Evolutionary conservation across 2,797 vertebrate species (phyloP), one percentile per base, ranked within the genome.

Genomic region (Eulemur rubriventer): DNA sequence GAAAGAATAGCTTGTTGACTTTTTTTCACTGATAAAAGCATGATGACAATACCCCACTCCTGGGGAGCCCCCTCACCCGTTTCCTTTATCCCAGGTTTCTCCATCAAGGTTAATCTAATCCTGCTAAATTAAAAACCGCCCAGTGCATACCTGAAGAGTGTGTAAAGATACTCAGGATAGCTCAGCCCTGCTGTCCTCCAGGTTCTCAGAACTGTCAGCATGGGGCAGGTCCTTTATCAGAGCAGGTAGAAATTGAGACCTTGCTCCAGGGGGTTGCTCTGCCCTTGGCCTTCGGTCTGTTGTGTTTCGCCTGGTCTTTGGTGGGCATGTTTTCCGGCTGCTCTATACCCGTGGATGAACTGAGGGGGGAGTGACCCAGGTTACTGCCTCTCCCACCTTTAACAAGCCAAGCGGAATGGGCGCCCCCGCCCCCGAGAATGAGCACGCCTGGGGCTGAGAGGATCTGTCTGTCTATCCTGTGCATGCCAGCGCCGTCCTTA

Each of bases 1-100:
- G 72, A 84, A 22, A 91, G 97, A 97, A 98, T 35, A 95, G 96
- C 96, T 97, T 96, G 95, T 96, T 95, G 98, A 95, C 94, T 94
- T 28, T 63, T 97, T 97, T 96, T 81, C 67, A 96, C 94, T 88
- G 94, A 97, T 94, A 79, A 86, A 97, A 93, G 94, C 78, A 95
- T 92, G 0, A 93, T 70, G 94, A 94, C 67, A 81, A 90, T 96
- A 65, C 96, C n/a, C 76, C 63, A 0, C n/a, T 52, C 41, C 94
- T 97, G 94, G 87, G 95, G 97, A 97, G 95, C 55, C 93, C 93
- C 33, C 20, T 9, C 46, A 2, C 12, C 7, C 0, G 20, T 43
- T 87, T 82, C 96, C 94, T 96, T 94, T 38, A 67, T 33, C 75
- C 18, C 55, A 1, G 48, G 4, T 50, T 57, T 89, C 67, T 85